Conservation (phyloP, 2,797 vertebrate species). For the Fistularia commersonii region DNA sequence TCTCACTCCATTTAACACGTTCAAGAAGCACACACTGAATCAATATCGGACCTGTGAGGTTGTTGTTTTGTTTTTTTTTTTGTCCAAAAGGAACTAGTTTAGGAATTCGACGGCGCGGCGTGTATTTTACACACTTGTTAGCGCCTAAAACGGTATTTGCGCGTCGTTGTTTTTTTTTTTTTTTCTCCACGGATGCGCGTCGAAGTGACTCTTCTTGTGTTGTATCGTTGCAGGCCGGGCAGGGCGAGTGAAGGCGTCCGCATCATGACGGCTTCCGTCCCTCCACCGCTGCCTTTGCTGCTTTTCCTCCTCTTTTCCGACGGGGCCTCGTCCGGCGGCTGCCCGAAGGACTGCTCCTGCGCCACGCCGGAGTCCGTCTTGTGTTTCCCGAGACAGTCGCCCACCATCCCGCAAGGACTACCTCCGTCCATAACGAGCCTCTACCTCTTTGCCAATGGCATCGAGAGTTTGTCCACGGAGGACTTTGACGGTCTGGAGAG, state of each 20-base stretch:
- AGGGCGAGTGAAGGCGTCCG: constrained; percentile 41
- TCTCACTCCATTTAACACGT: constrained; percentile 27
- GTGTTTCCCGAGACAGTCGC: constrained; percentile 78
- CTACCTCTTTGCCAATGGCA: constrained; percentile 88
- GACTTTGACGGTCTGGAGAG: constrained; percentile 80
- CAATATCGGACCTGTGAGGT: constrained; percentile 14
- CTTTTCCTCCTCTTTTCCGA: constrained; percentile 64
- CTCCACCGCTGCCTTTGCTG: constrained; percentile 57
- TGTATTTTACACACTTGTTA: not conserved
- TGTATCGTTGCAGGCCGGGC: constrained; percentile 59
- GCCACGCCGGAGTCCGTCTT: constrained; percentile 77
- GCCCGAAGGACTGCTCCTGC: constrained; percentile 84
- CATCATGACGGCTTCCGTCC: constrained; percentile 71
- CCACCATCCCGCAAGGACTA: constrained; percentile 77
- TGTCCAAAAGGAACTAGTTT: too few species aligned
- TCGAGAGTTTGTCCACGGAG: constrained; percentile 73
- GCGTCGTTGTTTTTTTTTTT: too few species aligned
- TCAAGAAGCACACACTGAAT: constrained; percentile 25
- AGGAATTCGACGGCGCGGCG: constrained; percentile 2
- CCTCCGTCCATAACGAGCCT: constrained; percentile 73
- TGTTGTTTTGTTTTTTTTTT: not conserved
- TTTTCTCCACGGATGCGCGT: too few species aligned
- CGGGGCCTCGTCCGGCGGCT: constrained; percentile 55
- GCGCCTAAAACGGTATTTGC: too few species aligned
- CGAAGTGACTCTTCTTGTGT: constrained; percentile 28